These are phyloP conservation scores for Heterocephalus glaber DNA, from an alignment of 2,113 vertebrate species.

Conservation along the genomic window DNA sequence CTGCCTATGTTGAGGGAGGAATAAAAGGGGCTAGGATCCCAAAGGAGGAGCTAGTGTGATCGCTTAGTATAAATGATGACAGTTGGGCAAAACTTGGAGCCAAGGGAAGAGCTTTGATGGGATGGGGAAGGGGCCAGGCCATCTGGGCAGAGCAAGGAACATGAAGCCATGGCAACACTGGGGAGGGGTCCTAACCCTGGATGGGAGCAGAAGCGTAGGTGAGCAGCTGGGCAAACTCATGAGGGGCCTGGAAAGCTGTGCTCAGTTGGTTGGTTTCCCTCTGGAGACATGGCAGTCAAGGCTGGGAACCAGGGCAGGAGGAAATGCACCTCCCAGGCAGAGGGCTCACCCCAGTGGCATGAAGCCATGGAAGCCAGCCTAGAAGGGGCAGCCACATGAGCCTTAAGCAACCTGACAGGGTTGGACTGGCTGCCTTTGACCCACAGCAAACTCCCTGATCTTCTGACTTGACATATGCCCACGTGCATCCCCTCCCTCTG, in stretches of 20 bases:
- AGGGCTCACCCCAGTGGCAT: background rate
- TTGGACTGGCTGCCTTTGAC: background rate
- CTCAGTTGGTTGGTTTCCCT: accelerated
- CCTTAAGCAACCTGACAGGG: background rate
- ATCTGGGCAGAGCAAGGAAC: background rate
- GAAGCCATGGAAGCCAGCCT: background rate
- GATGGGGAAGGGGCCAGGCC: accelerated
- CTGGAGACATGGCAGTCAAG: background rate
- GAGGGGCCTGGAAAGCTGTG: background rate
- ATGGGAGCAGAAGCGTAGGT: background rate
- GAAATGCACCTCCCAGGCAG: background rate
- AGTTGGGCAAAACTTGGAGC: no score
- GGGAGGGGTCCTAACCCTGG: accelerated
- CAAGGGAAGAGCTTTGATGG: background rate
- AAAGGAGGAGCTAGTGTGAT: no score
- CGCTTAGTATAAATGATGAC: no score
- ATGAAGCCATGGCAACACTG: accelerated
- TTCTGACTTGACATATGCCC: background rate
- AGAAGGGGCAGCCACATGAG: background rate
- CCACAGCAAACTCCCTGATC: accelerated
- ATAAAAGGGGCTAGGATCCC: accelerated
- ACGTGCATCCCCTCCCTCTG: background rate
- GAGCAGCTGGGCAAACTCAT: background rate
- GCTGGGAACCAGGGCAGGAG: background rate
- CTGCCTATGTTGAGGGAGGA: background rate